Evolutionary conservation across 23 tunicate species (phyloP).

Genomic region (Oikopleura dioica): DNA sequence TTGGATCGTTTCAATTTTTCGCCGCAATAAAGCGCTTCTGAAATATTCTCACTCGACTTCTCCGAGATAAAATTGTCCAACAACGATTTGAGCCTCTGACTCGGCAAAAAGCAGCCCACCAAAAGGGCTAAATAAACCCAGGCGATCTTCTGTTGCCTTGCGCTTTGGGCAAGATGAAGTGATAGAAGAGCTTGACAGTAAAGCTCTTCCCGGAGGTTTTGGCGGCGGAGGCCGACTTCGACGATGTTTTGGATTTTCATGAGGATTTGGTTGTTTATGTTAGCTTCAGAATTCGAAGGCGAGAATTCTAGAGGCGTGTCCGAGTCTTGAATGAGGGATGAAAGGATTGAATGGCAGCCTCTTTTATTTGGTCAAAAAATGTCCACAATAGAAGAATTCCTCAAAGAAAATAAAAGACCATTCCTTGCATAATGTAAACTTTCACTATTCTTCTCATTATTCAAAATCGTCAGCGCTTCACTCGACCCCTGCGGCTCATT

Average conservation of each 20-base stretch:
- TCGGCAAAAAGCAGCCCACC: slow-evolving; percentile 3
- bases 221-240: slow-evolving; percentile 1
- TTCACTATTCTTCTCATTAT: too few relatives aligned
- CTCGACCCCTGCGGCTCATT: too few relatives aligned
- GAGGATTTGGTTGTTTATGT: neutral
- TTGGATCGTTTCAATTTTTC: neutral
- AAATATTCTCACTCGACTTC: neutral
- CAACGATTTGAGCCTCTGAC: neutral
- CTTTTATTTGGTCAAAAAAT: too few relatives aligned
- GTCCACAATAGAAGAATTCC: too few relatives aligned
- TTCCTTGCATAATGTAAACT: too few relatives aligned
- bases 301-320: too few relatives aligned
- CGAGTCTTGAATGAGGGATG: too few relatives aligned
- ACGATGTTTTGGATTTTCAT: neutral
- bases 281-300: too few relatives aligned
- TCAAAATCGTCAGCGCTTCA: too few relatives aligned
- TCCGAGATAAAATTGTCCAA: neutral
- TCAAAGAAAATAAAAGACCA: too few relatives aligned
- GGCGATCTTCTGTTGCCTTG: neutral
- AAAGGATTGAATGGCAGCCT: too few relatives aligned
- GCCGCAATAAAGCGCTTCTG: neutral
- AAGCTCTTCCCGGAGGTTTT: slow-evolving; percentile 3
- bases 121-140: neutral
- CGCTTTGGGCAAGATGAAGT: neutral
- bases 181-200: slow-evolving; percentile 4